Base-by-base conservation (phyloP, 2,888 invertebrate species). In the Agriopis leucophaearia region DNA sequence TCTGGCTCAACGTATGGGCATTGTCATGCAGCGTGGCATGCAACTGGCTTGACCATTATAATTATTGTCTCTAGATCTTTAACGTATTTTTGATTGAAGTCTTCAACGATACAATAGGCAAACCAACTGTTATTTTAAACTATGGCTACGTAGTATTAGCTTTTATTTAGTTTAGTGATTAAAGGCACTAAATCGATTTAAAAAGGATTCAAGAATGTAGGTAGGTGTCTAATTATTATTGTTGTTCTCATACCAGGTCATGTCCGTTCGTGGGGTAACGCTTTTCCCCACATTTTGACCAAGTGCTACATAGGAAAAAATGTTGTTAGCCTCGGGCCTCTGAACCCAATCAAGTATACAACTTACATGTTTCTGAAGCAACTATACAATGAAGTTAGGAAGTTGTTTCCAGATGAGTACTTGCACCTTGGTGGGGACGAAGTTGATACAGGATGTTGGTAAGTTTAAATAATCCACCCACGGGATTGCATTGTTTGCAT, bases 351-450 rank as follows among this genome's bases (percentile, higher is more conserved):
- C 1, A 92, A 91, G 8, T 89, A 95, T 6, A 78, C 78, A 5
- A 96, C 96, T 0, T 98, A 96, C 85, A 82, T 87, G 0, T 96
- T 98, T 77, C 82, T 98, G 44, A 74, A 89, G 27, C 88, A 93
- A 1, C 90, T 98, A 9, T 95, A 97, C 73, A 79, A 87, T 40
- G 98, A 97, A 90, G 94, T 97, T 1, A 89, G 90, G 47, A 61
- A 77, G 0, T 91, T 96, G n/a, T 98, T 98, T 84, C 96, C 96
- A 0, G 98, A 98, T 77, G 88, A 95, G 70, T 98, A 96, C 82
- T 80, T 98, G n/a, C 99, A 99, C 88, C 86, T 99, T 0, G 99
- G 99, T 6, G 98, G 98, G 0, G 99, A 99, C 85, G 99, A 99
- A 91, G 98, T 98, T 0, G 95, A 95, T 40, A 95, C 96, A 80